phyloP scores from a whole-genome alignment of 2,797 vertebrate species.

The Craterocephalus amniculus region DNA sequence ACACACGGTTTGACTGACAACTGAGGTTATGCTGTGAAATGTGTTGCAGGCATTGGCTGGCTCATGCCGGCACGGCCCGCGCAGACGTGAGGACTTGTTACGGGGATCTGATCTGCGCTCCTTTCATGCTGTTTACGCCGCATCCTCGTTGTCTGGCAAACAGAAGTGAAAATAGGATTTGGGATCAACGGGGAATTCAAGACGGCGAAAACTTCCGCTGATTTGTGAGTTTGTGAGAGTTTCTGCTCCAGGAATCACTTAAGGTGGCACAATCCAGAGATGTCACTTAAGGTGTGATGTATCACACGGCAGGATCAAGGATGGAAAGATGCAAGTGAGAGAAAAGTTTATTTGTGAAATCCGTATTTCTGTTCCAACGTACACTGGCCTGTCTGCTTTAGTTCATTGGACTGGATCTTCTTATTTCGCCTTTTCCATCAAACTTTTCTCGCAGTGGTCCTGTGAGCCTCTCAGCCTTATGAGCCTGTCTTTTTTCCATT shows the following conservation, averaged over 20 bases:
- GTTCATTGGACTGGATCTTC: constrained; percentile 67
- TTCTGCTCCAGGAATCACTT: constrained; percentile 34
- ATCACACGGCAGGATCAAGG: constrained; percentile 49
- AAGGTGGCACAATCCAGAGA: constrained; percentile 15
- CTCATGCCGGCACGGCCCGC: constrained; percentile 24
- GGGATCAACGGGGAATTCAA: constrained; percentile 37
- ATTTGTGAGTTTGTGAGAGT: constrained; percentile 14
- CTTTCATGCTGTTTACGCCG: constrained; percentile 40
- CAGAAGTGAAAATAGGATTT: constrained; percentile 33
- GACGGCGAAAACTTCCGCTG: constrained; percentile 5
- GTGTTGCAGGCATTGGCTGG: constrained; percentile 24
- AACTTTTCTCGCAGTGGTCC: constrained; percentile 47
- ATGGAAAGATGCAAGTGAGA: constrained; percentile 16
- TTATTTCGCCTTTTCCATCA: constrained; percentile 66
- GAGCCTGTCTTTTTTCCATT: constrained; percentile 35
- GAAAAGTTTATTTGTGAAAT: constrained; percentile 54
- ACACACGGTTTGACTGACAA: constrained; percentile 30
- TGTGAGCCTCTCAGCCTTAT: constrained; percentile 47
- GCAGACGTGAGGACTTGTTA: constrained; percentile 20
- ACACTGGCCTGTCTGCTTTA: constrained; percentile 57
- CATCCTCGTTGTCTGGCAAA: constrained; percentile 20
- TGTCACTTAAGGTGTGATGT: constrained; percentile 56
- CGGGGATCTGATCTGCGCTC: constrained; percentile 9
- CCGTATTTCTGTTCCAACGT: constrained; percentile 55
- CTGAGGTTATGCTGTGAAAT: constrained; percentile 35